A percentile compares a stretch with the other conserved stretches of the same genome.
Conservation (phyloP, 2,797 vertebrate genomes). For the Capromys pilorides region DNA sequence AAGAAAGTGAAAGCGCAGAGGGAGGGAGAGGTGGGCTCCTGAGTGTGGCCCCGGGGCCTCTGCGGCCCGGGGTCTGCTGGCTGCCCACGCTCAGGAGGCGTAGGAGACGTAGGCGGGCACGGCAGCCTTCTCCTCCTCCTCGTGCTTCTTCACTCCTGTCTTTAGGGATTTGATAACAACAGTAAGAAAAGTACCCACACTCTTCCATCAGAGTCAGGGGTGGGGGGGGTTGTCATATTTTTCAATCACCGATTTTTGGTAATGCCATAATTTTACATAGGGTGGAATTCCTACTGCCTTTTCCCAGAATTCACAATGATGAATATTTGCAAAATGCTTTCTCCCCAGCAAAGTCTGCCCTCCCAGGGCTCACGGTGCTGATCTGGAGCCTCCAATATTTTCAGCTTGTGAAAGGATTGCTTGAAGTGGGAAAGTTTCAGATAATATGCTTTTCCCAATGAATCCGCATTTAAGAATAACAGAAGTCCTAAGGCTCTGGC, state of each 20-base stretch:
- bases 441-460: background rate
- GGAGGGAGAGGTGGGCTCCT: background rate
- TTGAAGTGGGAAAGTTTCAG: constrained; percentile 31
- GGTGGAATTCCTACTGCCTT: background rate
- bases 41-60: constrained; percentile 11
- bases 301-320: background rate
- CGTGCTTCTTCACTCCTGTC: background rate
- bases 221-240: too few relatives aligned
- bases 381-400: constrained; percentile 36
- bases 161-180: background rate
- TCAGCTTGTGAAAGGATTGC: background rate
- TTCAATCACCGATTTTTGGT: background rate
- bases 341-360: background rate
- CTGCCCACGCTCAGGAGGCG: too few relatives aligned
- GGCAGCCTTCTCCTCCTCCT: background rate
- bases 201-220: background rate
- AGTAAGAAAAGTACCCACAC: background rate
- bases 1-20: constrained; percentile 75
- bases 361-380: background rate
- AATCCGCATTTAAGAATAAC: background rate
- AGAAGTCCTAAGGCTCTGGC: background rate
- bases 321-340: constrained; percentile 7
- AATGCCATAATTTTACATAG: background rate
- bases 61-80: constrained; percentile 8
- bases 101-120: too few relatives aligned